These are phyloP conservation scores for Xenopus tropicalis DNA, from an alignment of 2,113 vertebrate genomes.

Conservation along the genomic window UCB_Xtro_10.0 CM004445.2:16093501-16094000, in stretches of 20 bases:
- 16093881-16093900: conserved; percentile 77
- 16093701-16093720: conserved; percentile 73
- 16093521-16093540: conserved; percentile 76
- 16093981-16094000: conserved; percentile 71
- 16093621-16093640: conserved; percentile 85
- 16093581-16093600: conserved; percentile 69
- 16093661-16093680: conserved; percentile 86
- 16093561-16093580: conserved; percentile 76
- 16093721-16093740: conserved; percentile 85
- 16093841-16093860: conserved; percentile 82
- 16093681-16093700: conserved; percentile 80
- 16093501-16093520: conserved; percentile 72
- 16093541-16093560: conserved; percentile 68
- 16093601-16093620: conserved; percentile 86
- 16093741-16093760: conserved; percentile 90
- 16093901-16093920: conserved; percentile 76
- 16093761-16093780: conserved; percentile 83
- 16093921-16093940: conserved; percentile 75
- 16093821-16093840: conserved; percentile 87
- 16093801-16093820: conserved; percentile 95
- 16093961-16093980: conserved; percentile 73
- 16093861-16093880: conserved; percentile 75
- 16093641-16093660: conserved; percentile 84
- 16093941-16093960: conserved; percentile 72
- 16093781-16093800: conserved; percentile 89